Conservation (phyloP, 1,140 invertebrate genomes). For the Drosophila eugracilis region DNA sequence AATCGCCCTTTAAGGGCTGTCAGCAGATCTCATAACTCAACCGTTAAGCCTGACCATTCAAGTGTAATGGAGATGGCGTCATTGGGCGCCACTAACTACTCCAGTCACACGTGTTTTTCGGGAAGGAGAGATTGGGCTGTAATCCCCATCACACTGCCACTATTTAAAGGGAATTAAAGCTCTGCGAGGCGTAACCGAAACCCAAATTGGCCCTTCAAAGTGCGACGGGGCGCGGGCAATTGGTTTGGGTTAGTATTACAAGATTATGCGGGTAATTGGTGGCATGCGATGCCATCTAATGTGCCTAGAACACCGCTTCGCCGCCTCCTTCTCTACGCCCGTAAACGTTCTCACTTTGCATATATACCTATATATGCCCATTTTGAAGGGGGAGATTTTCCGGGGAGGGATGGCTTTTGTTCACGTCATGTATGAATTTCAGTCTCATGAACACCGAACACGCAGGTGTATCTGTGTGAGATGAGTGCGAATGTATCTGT, state of each 20-base stretch:
- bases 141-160: constrained; percentile 42
- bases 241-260: constrained; percentile 73
- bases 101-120: constrained; percentile 35
- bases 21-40: constrained; percentile 30
- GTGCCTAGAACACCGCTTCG: constrained; percentile 3
- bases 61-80: constrained; percentile 44
- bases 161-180: constrained; percentile 76
- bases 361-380: background rate
- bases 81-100: constrained; percentile 43
- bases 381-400: background rate
- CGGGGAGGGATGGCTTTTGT: constrained; percentile 41
- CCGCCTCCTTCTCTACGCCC: too few species aligned
- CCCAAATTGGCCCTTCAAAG: constrained; percentile 58
- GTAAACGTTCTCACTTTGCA: constrained; percentile 12
- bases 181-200: constrained; percentile 46
- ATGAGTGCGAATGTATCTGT: constrained; percentile 5
- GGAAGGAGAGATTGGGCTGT: background rate
- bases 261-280: constrained; percentile 80
- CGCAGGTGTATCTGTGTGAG: constrained; percentile 50
- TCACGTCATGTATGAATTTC: constrained; percentile 49
- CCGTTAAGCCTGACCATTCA: constrained; percentile 24
- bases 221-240: constrained; percentile 22
- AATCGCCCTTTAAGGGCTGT: constrained; percentile 26
- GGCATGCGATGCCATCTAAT: constrained; percentile 78
- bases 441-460: constrained; percentile 67